phyloP scores from a whole-genome alignment of 2,888 invertebrate species.

The Melieria crassipennis region DNA sequence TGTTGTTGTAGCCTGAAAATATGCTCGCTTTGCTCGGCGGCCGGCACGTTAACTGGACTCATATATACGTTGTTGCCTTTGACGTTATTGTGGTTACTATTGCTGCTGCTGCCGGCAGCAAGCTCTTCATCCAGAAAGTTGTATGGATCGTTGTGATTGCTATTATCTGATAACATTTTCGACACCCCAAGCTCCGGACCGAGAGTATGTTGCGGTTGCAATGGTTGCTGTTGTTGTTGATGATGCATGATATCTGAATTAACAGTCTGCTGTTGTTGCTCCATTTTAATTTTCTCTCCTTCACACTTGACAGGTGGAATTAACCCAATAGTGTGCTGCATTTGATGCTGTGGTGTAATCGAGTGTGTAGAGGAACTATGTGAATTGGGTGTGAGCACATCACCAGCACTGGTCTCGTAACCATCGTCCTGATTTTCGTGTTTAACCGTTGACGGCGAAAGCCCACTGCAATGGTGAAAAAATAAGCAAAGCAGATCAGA shows the following conservation, averaged over 20 bases:
- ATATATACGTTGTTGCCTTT: not conserved
- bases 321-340: conserved; percentile 46
- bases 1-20: conserved; percentile 35
- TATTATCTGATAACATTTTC: not conserved
- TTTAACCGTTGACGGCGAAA: conserved; percentile 60
- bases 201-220: conserved; percentile 35
- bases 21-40: conserved; percentile 29
- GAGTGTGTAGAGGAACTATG: conserved; percentile 61
- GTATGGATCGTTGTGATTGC: conserved; percentile 73
- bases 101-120: conserved; percentile 41
- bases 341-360: conserved; percentile 57
- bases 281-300: conserved; percentile 43
- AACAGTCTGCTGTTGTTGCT: conserved; percentile 39
- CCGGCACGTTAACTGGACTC: not conserved
- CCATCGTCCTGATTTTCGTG: conserved; percentile 88
- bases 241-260: conserved; percentile 18
- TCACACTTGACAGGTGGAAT: conserved; percentile 45
- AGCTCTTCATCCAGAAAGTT: conserved; percentile 85
- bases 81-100: not conserved
- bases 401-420: conserved; percentile 85
- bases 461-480: conserved; percentile 42
- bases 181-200: not conserved
- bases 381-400: conserved; percentile 64
- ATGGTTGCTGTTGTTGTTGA: conserved; percentile 30
- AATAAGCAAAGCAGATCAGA: no score